Percentiles rank a stretch among this genome's conserved stretches.
Evolutionary conservation across 2,797 vertebrate genomes (phyloP).

Genomic region (Amazona ochrocephala): DNA sequence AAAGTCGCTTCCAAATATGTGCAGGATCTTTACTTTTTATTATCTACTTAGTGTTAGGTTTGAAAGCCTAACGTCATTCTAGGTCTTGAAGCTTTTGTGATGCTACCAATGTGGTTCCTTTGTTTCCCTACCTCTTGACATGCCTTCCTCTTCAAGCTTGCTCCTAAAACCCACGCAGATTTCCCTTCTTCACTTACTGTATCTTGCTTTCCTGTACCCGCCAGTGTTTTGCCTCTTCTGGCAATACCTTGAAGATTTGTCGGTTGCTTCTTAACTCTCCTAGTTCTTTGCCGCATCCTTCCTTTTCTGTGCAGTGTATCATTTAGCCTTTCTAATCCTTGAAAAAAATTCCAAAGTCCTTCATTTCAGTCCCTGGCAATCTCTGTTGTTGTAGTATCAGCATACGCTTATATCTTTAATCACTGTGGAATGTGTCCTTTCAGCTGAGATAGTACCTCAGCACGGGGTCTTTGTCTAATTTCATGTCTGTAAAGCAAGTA

Average conservation of each 20-base stretch:
- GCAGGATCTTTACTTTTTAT: not conserved
- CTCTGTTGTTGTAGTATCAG: not conserved
- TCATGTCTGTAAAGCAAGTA: not conserved
- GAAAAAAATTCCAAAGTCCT: not conserved
- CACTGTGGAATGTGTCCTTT: not conserved
- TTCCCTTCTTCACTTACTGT: not conserved
- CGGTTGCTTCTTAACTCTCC: not conserved
- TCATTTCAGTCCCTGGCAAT: not conserved
- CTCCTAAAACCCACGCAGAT: not conserved
- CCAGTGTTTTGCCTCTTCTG: not conserved
- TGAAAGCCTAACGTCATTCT: not conserved
- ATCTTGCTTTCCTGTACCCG: not conserved
- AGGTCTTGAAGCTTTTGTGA: not conserved
- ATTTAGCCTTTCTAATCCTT: conserved; percentile 20
- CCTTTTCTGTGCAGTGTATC: not conserved
- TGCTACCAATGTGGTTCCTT: not conserved
- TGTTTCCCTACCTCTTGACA: not conserved
- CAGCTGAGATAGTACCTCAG: not conserved
- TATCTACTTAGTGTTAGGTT: not conserved
- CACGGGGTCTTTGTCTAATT: not conserved
- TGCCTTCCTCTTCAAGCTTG: not conserved
- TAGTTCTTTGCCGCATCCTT: not conserved
- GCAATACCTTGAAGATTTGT: not conserved
- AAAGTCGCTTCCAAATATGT: not conserved
- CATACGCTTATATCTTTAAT: not conserved